Evolutionary conservation across 2,888 invertebrate species (phyloP).

Genomic region (Caenorhabditis macrosperma): DNA sequence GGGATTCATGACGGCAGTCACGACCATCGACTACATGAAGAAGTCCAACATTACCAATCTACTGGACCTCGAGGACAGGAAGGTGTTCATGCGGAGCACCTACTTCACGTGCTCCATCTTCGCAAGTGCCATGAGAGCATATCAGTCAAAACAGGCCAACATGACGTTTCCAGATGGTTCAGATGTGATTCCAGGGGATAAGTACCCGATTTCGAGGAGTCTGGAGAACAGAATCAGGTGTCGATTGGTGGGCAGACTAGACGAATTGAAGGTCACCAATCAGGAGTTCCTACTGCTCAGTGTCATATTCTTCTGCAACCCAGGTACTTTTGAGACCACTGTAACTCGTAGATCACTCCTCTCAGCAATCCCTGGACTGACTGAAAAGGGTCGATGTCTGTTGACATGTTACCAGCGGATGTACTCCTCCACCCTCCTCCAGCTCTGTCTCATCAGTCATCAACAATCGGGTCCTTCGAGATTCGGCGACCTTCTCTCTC

Average conservation of each 20-base stretch:
- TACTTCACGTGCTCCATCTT: not conserved
- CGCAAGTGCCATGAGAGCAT: not conserved
- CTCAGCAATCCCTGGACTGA: conserved; percentile 12
- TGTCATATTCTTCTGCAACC: conserved; percentile 16
- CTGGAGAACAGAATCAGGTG: not conserved
- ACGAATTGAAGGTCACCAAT: conserved; percentile 3
- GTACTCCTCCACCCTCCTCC: conserved; percentile 6
- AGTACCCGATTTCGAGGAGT: not conserved
- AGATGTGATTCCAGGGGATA: not conserved
- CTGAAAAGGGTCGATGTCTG: not conserved
- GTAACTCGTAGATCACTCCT: no score
- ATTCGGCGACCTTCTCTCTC: not conserved
- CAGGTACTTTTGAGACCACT: no score
- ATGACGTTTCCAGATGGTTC: conserved; percentile 9
- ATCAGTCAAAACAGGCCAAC: not conserved
- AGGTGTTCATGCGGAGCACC: not conserved
- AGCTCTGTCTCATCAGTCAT: conserved; percentile 13
- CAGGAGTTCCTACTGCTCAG: conserved; percentile 12
- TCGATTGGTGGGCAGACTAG: not conserved
- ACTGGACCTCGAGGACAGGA: not conserved
- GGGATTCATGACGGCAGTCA: not conserved
- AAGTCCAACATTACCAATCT: not conserved
- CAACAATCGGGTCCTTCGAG: not conserved
- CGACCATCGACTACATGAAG: conserved; percentile 17
- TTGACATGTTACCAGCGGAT: not conserved